A percentile compares a stretch with the other conserved stretches of the same genome.
phyloP scores from a whole-genome alignment of 2,797 vertebrate species.

The Tragelaphus eurycerus region DNA sequence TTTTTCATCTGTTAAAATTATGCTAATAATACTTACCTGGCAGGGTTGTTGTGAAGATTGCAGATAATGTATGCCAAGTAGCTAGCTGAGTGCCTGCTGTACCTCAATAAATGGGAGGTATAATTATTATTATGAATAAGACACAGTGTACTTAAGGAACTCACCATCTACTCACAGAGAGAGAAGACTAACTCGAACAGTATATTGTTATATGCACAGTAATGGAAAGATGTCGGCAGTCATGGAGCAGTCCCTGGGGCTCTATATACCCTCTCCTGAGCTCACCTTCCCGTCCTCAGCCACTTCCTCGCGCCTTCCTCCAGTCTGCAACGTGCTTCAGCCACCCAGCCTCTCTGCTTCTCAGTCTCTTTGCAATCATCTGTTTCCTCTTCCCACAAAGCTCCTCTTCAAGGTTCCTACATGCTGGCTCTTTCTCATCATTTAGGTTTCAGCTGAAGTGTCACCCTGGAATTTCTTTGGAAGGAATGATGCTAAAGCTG shows the following conservation, averaged over 20 bases:
- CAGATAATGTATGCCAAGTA: constrained; percentile 72
- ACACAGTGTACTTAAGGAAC: constrained; percentile 63
- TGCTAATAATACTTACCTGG: constrained; percentile 71
- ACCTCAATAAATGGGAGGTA: constrained; percentile 64
- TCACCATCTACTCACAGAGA: constrained; percentile 32
- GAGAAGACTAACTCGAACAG: constrained; percentile 52
- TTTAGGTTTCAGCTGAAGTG: neutral
- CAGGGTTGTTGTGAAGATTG: constrained; percentile 63
- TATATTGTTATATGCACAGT: constrained; percentile 22
- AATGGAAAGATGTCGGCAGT: constrained; percentile 36
- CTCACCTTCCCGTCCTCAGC: neutral
- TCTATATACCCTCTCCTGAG: neutral
- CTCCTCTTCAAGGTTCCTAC: neutral
- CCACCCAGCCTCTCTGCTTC: neutral
- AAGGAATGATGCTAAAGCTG: too few species aligned
- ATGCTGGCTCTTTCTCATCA: neutral
- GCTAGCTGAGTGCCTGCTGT: constrained; percentile 57
- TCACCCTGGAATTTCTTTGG: neutral
- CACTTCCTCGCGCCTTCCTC: rapidly evolving
- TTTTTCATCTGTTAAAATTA: constrained; percentile 61
- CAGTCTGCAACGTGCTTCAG: neutral
- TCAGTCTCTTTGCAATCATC: neutral
- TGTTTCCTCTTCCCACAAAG: neutral
- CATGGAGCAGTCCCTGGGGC: neutral
- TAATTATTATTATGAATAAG: constrained; percentile 68